A percentile compares a stretch with the other conserved stretches of the same genome.
phyloP scores from a whole-genome alignment of 2,797 vertebrate genomes.

The Manis crassicaudata region DNA sequence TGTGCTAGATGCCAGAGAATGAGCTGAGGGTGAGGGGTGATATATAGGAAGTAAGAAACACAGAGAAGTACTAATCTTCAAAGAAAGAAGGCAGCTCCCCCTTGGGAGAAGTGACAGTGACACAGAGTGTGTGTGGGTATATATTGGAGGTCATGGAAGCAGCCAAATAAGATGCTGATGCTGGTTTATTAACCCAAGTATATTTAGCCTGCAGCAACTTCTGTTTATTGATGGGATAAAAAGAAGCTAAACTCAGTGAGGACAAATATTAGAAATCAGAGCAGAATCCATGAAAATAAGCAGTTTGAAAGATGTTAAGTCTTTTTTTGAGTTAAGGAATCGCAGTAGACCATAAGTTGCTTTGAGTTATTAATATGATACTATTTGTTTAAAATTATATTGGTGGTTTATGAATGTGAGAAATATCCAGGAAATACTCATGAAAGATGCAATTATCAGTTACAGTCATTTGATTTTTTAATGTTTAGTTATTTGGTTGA shows the following conservation, averaged over 20 bases:
- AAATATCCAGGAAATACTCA: slow-evolving; percentile 16
- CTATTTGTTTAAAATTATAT: not conserved
- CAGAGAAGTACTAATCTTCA: not conserved
- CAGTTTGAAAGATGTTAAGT: not conserved
- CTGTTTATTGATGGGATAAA: not conserved
- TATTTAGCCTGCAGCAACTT: not conserved
- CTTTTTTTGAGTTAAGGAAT: not conserved
- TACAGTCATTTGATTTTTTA: not conserved
- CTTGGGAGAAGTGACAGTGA: not conserved
- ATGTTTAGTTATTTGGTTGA: no score
- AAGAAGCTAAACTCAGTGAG: not conserved
- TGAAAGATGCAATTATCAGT: not conserved
- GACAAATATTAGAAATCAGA: not conserved
- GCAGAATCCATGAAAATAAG: not conserved
- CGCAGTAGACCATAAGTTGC: not conserved
- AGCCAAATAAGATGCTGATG: not conserved
- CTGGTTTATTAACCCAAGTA: not conserved
- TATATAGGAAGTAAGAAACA: not conserved
- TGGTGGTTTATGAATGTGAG: not conserved
- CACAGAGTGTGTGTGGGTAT: not conserved
- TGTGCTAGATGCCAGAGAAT: not conserved
- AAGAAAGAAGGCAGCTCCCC: not conserved
- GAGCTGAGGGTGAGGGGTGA: not conserved
- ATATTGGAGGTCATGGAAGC: not conserved
- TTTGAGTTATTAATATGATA: not conserved